Base-by-base conservation (phyloP, 1,140 invertebrate species). In the Drosophila sechellia region DNA sequence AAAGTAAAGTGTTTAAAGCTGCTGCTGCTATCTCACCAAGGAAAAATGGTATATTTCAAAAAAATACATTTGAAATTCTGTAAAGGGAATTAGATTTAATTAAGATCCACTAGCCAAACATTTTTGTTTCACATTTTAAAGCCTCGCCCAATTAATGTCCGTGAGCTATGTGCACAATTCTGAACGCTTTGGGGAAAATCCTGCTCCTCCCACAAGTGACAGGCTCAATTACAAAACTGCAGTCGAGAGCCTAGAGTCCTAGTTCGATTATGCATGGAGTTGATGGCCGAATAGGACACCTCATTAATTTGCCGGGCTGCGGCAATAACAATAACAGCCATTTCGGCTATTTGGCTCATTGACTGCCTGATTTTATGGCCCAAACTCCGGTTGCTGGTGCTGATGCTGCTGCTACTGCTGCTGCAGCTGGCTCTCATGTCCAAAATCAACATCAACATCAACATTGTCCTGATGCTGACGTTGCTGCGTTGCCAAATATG, bases 281-380 rank as follows among this genome's bases (percentile, higher is more conserved):
- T 70, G 68, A 76, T 76, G 61, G 53, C 63, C 50, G 55, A 57
- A 70, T 48, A 77, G 78, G 79, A 86, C 78, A 86, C 83, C 83
- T 87, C 83, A 86, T 86, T 89, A 87, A 87, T 87, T 87, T 86
- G 75, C 55, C 59, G 15, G 58, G 52, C 79, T 79, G 66, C 83
- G 76, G 76, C 76, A 77, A 79, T 87, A 89, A 89, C 84, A 81
- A 87, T 87, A 87, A 89, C 66, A 77, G 71, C 63, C 52, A 87
- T 86, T 86, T 83, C 57, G 81, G 68, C 65, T 59, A 86, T 81
- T 81, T 77, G 83, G 84, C 83, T 87, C 79, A 87, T 87, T 87
- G 83, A 83, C 84, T 89, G 83, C 52, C 83, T 79, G 79, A 87
- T 86, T 86, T 86, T 87, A 86, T 87, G 79, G 70, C 65, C 37